Evolutionary conservation across 2,797 vertebrate species (phyloP).

Genomic region (Manis javanica): DNA sequence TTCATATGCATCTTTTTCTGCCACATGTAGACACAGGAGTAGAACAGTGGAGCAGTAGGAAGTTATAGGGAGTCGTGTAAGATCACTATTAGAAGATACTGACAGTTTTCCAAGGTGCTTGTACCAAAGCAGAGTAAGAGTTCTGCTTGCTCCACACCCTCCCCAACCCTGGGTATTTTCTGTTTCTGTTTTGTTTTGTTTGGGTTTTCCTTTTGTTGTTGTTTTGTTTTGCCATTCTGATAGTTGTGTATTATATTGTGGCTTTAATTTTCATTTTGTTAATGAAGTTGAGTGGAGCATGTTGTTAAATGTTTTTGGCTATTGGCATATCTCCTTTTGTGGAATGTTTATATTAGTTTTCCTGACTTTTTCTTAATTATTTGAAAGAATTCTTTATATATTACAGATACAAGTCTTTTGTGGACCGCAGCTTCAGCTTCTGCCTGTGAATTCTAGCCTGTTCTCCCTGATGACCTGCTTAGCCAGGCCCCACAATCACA

Average conservation of each 20-base stretch:
- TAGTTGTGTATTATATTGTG: background rate
- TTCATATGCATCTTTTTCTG: background rate
- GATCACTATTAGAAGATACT: background rate
- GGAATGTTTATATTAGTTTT: background rate
- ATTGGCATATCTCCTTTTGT: background rate
- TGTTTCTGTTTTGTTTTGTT: background rate
- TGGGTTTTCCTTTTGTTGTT: background rate
- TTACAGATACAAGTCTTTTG: background rate
- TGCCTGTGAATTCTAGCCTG: background rate
- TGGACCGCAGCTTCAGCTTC: background rate
- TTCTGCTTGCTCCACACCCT: background rate
- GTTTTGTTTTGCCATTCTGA: background rate
- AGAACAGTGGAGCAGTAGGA: background rate
- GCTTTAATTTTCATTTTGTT: constrained; percentile 31
- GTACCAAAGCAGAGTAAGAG: background rate
- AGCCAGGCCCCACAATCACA: background rate
- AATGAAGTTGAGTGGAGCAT: background rate
- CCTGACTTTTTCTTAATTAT: constrained; percentile 11
- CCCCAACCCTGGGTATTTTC: background rate
- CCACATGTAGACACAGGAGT: background rate
- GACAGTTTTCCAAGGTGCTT: background rate
- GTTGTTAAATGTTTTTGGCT: background rate
- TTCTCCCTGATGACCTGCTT: background rate
- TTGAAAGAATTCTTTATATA: background rate
- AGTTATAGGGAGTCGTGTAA: background rate